Conservation (phyloP, 2,797 vertebrate species). For the Garrulus glandarius region DNA sequence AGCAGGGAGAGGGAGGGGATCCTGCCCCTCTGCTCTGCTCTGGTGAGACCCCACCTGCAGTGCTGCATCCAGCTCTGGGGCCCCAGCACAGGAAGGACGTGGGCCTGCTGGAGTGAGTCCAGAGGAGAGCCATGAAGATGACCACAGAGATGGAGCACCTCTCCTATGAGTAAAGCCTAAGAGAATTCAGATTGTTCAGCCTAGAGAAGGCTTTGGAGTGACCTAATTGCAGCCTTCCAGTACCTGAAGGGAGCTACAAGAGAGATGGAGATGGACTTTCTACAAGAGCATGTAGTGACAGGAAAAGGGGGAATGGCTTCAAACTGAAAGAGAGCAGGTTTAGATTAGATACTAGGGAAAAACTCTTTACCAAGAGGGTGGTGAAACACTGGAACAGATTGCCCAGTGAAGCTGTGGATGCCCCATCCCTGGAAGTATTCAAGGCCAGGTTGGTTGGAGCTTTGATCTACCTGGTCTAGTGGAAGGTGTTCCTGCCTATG, state of each 20-base stretch:
- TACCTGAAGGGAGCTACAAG: not conserved
- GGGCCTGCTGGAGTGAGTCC: accelerated
- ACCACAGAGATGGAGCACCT: not conserved
- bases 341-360: not conserved
- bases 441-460: not conserved
- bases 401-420: not conserved
- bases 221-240: not conserved
- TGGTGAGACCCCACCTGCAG: not conserved
- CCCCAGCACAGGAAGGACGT: not conserved
- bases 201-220: not conserved
- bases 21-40: not conserved
- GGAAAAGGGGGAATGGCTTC: not conserved
- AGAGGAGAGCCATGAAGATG: accelerated
- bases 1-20: not conserved
- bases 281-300: not conserved
- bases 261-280: not conserved
- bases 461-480: not conserved
- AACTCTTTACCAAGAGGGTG: not conserved
- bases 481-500: not conserved
- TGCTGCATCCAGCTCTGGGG: not conserved
- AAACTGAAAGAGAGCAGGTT: not conserved
- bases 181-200: not conserved
- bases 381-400: not conserved
- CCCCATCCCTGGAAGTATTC: not conserved
- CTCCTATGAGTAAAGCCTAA: not conserved